phyloP scores from a whole-genome alignment of 2,113 vertebrate species.

The Serilophus lunatus region DNA sequence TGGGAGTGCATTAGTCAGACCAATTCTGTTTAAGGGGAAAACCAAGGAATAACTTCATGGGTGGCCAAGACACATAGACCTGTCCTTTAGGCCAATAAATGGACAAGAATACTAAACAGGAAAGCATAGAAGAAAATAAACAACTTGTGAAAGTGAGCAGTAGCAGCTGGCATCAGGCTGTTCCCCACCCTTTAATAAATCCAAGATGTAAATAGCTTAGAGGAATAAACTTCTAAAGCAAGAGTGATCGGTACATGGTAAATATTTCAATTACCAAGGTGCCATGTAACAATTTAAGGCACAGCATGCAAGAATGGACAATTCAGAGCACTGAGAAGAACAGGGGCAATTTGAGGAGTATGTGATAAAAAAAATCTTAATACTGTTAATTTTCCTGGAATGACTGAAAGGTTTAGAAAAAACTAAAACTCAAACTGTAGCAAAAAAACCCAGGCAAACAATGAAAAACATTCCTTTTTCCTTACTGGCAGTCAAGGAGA shows the following conservation, averaged over 20 bases:
- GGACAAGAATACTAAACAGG: constrained; percentile 23
- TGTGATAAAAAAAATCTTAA: neutral
- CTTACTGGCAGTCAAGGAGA: neutral
- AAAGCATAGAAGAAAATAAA: constrained; percentile 10
- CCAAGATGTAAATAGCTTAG: neutral
- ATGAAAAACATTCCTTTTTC: neutral
- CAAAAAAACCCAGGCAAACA: neutral
- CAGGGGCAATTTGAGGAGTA: neutral
- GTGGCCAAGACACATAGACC: neutral
- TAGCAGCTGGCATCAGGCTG: constrained; percentile 24
- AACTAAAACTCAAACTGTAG: neutral
- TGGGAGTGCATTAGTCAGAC: neutral
- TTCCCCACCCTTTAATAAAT: neutral
- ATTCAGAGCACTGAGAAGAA: neutral
- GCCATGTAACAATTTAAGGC: neutral
- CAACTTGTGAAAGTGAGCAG: neutral
- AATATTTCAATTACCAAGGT: neutral
- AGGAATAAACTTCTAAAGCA: neutral
- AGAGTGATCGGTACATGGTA: neutral
- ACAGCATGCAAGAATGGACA: neutral
- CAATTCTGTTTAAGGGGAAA: neutral
- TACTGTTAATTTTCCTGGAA: neutral
- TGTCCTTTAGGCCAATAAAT: neutral
- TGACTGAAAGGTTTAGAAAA: neutral
- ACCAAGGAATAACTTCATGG: neutral